Base-by-base conservation (phyloP, 2,113 vertebrate genomes). In the Oxyruncus cristatus region DNA sequence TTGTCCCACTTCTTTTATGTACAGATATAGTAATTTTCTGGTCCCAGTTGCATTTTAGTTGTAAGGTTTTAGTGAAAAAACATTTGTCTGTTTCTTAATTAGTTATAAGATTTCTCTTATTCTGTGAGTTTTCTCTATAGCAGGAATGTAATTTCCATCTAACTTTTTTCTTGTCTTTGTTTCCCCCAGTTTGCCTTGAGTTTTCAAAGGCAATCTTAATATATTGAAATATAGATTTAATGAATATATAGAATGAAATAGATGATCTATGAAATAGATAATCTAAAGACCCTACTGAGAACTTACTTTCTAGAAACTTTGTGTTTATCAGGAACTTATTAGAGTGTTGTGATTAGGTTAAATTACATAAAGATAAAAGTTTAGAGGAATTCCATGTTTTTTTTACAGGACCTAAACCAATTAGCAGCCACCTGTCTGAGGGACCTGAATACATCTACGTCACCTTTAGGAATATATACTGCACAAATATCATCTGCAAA, bases 51-150 rank as follows among this genome's bases (percentile, higher is more conserved):
- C 97, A 95, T 73, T 94, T 84, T 94, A 88, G 53, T 96, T 91
- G 81, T 50, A 94, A 93, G 39, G 5, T 95, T 97, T 95, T 88
- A 95, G 72, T 89, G 55, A 84, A 81, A 93, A 46, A 87, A 85
- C 17, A 66, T 83, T 93, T 94, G 56, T 65, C 77, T 89, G 46
- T 92, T 97, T 92, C 79, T 96, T 96, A 92, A 96, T 97, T 93
- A 92, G 56, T 67, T 90, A 89, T 85, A 95, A 95, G 73, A 83
- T 86, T 94, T 92, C 28, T 81, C 47, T 88, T 74, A 78, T 65
- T 93, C 28, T 77, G 23, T 63, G 41, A 41, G 10, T 91, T 95
- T 92, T 95, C 37, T 93, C 56, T 83, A 62, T 89, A 59, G 26
- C 35, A 62, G 32, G 53, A 89, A 95, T 39, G 8, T 56, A 76